Percentiles rank a stretch among this genome's conserved stretches.
Conservation (phyloP, 2,113 vertebrate species). For the Zosterops borbonicus region DNA sequence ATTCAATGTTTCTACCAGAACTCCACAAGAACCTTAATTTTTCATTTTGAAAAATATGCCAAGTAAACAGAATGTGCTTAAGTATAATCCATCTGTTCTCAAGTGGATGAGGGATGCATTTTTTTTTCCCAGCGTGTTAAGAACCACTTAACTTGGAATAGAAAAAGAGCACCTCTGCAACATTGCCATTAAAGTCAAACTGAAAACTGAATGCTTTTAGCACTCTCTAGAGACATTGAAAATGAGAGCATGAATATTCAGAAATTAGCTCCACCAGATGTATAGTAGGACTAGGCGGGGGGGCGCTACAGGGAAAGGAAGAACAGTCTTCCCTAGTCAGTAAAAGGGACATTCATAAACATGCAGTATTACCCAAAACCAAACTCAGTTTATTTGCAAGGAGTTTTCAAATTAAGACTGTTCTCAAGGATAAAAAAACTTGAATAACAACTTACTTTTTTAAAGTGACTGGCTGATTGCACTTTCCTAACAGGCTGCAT, state of each 20-base stretch:
- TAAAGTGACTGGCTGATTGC: slow-evolving; percentile 96
- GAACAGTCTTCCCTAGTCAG: background rate
- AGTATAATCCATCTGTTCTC: background rate
- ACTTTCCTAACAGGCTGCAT: slow-evolving; percentile 98
- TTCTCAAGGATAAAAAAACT: background rate
- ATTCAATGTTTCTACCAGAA: background rate
- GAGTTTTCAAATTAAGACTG: background rate
- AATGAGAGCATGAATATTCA: background rate
- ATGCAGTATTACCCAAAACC: background rate
- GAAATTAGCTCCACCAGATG: background rate
- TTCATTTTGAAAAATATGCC: background rate
- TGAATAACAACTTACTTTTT: slow-evolving; percentile 76
- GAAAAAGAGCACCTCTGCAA: background rate
- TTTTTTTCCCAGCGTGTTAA: background rate
- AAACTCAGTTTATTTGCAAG: background rate
- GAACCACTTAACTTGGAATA: background rate
- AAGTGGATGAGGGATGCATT: background rate
- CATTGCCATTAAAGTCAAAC: background rate
- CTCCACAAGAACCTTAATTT: background rate
- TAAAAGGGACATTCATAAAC: background rate
- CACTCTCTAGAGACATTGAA: background rate
- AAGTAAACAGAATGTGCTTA: background rate
- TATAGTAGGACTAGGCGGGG: accelerated
- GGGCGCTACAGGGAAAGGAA: background rate
- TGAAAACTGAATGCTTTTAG: background rate